Evolutionary conservation across 2,797 vertebrate genomes (phyloP).

Genomic region (Chrysocyon brachyurus): DNA sequence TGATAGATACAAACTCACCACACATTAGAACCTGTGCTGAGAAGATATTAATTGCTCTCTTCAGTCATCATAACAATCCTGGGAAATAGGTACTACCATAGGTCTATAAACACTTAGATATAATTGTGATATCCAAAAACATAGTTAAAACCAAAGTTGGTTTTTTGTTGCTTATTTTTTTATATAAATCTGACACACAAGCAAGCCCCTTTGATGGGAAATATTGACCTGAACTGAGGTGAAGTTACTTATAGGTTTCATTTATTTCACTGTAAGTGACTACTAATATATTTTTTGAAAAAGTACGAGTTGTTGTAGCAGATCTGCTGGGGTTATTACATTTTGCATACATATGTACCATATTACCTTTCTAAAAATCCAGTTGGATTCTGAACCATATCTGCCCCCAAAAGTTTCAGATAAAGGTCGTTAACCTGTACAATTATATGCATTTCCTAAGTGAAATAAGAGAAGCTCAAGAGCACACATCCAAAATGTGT

Average conservation of each 20-base stretch:
- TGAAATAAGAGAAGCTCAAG: neutral
- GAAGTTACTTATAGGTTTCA: neutral
- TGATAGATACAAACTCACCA: neutral
- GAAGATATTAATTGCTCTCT: constrained; percentile 1
- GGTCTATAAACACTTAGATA: neutral
- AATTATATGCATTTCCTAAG: neutral
- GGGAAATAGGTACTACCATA: neutral
- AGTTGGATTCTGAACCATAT: neutral
- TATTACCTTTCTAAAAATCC: neutral
- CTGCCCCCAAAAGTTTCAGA: neutral
- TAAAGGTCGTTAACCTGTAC: neutral
- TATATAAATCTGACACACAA: neutral
- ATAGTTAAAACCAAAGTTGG: neutral
- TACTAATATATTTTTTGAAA: neutral
- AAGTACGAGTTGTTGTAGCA: neutral
- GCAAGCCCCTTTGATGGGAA: neutral
- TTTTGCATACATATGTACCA: neutral
- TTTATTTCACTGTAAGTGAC: neutral
- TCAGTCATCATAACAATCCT: neutral
- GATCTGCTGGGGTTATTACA: neutral
- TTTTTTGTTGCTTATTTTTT: neutral
- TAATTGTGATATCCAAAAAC: constrained; percentile 8
- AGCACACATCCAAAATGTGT: neutral
- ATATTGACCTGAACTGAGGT: neutral
- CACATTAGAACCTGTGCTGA: neutral